Conservation (phyloP, 2,888 invertebrate genomes). For the Ectobius pallidus region DNA sequence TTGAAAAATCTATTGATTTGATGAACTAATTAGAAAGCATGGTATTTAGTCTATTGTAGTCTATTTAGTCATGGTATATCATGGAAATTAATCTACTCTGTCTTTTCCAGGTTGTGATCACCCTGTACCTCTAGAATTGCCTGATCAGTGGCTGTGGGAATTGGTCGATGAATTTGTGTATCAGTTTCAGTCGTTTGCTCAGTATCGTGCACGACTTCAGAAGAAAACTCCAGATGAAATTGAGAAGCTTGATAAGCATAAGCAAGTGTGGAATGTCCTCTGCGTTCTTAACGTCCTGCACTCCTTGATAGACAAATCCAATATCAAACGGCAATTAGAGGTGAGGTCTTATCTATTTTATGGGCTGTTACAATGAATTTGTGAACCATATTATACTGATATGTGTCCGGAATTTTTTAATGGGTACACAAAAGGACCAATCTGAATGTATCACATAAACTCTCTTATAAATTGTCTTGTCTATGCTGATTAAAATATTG, state of each 20-base stretch:
- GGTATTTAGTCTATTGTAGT: too few relatives aligned
- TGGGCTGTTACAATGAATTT: too few relatives aligned
- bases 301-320: slow-evolving; percentile 96
- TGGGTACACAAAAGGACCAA: too few relatives aligned
- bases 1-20: too few relatives aligned
- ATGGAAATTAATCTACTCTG: too few relatives aligned
- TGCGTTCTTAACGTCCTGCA: slow-evolving; percentile 97
- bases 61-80: too few relatives aligned
- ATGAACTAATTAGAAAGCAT: too few relatives aligned
- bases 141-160: slow-evolving; percentile 99
- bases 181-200: slow-evolving; percentile 92
- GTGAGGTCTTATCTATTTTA: slow-evolving; percentile 58
- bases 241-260: slow-evolving; percentile 76
- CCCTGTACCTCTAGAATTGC: slow-evolving; percentile 88
- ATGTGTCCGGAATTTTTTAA: too few relatives aligned
- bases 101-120: slow-evolving; percentile 66
- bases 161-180: slow-evolving; percentile 99
- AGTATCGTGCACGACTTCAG: slow-evolving; percentile 74
- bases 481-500: too few relatives aligned
- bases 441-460: too few relatives aligned
- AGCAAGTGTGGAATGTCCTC: slow-evolving; percentile 97
- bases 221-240: slow-evolving; percentile 84
- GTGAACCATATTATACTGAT: too few relatives aligned
- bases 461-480: too few relatives aligned
- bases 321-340: slow-evolving; percentile 96